These are phyloP conservation scores for Triplophysa siluroides DNA, from an alignment of 2,113 vertebrate genomes.

Conservation along the genomic window DNA sequence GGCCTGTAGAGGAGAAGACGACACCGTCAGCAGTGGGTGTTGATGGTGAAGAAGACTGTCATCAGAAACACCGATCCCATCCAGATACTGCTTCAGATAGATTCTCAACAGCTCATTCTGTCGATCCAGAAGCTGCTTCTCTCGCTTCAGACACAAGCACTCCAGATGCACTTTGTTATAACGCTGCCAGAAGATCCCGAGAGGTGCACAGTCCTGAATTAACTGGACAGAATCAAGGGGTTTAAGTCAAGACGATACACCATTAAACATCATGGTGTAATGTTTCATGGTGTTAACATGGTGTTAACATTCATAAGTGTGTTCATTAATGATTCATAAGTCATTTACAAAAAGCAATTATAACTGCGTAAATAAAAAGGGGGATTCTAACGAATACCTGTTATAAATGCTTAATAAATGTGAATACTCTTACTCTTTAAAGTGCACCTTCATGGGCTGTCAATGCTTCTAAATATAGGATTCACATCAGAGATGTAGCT, in stretches of 20 bases:
- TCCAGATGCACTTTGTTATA: constrained; percentile 84
- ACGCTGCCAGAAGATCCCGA: constrained; percentile 82
- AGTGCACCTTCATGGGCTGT: too few relatives aligned
- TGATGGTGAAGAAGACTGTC: constrained; percentile 63
- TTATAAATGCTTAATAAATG: too few relatives aligned
- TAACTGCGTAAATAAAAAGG: too few relatives aligned
- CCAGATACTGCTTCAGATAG: constrained; percentile 77
- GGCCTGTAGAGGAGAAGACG: constrained; percentile 47
- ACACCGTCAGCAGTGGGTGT: constrained; percentile 63
- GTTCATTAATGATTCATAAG: too few relatives aligned
- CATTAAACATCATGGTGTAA: too few relatives aligned
- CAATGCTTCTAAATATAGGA: too few relatives aligned
- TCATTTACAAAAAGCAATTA: too few relatives aligned
- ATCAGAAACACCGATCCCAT: constrained; percentile 66
- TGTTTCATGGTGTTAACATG: too few relatives aligned
- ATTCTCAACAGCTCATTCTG: constrained; percentile 71
- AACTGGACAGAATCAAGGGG: constrained; percentile 57
- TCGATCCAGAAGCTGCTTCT: constrained; percentile 55
- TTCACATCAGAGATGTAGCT: too few relatives aligned
- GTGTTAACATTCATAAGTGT: too few relatives aligned
- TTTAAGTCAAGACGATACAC: neutral
- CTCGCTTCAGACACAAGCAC: constrained; percentile 67
- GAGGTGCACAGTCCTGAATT: constrained; percentile 67
- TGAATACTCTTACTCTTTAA: too few relatives aligned
- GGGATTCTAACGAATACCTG: too few relatives aligned